Evolutionary conservation across 2,888 invertebrate genomes (phyloP).

Genomic region (Oithona nana): DNA sequence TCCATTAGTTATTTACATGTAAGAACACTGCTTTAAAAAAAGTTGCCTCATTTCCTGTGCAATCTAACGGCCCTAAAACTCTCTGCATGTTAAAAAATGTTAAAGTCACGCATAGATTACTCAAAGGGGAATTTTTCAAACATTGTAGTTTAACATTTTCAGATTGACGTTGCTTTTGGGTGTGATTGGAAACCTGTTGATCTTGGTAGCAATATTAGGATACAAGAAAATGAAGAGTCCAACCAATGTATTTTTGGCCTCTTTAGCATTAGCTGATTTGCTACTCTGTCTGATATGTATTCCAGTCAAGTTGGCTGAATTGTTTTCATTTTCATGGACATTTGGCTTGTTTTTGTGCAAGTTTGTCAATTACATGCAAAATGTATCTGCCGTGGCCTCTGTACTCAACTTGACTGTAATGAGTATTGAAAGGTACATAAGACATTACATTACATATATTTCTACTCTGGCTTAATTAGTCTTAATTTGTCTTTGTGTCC

Average conservation of each 20-base stretch:
- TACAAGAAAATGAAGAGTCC: constrained; percentile 38
- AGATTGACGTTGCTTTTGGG: constrained; percentile 40
- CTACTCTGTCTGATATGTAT: constrained; percentile 47
- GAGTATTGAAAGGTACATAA: constrained; percentile 50
- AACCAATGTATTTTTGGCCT: constrained; percentile 48
- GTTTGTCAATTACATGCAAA: constrained; percentile 48
- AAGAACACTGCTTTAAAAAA: no score
- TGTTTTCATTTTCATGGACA: constrained; percentile 47
- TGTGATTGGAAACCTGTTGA: constrained; percentile 37
- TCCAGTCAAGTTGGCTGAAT: constrained; percentile 46
- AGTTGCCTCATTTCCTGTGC: no score
- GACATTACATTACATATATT: no score
- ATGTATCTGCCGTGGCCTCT: constrained; percentile 48
- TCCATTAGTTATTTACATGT: constrained; percentile 36
- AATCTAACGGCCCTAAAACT: background rate
- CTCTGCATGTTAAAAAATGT: background rate
- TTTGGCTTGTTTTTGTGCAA: constrained; percentile 46
- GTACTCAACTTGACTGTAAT: constrained; percentile 50
- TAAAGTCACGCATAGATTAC: no score
- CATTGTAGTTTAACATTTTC: background rate
- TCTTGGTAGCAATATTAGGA: constrained; percentile 34
- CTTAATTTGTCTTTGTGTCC: no score
- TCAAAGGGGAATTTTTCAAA: no score
- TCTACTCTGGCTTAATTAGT: no score
- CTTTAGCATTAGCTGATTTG: constrained; percentile 46